Evolutionary conservation across 2,797 vertebrate species (phyloP).

Genomic region (Silurus lanzhouensis): DNA sequence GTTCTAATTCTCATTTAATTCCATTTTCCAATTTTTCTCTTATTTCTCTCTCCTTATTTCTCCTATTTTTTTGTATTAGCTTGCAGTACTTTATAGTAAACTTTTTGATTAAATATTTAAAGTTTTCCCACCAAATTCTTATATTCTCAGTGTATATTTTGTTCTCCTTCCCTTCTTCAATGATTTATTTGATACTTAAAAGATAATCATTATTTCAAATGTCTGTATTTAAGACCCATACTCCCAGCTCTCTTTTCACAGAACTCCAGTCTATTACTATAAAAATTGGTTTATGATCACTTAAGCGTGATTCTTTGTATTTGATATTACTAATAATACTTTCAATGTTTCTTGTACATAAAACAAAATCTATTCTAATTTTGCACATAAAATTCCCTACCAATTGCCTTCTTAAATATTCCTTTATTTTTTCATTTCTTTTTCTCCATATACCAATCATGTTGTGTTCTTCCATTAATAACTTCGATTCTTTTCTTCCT

Average conservation of each 20-base stretch:
- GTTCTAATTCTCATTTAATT: not conserved
- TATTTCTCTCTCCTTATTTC: not conserved
- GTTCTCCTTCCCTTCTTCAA: not conserved
- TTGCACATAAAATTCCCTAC: too few species aligned
- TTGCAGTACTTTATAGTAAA: too few species aligned
- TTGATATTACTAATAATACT: too few species aligned
- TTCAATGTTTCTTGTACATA: too few species aligned
- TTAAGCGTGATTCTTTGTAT: too few species aligned
- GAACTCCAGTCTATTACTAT: too few species aligned
- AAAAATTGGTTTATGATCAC: too few species aligned
- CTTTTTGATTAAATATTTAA: not conserved
- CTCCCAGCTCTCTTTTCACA: too few species aligned
- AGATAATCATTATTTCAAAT: not conserved
- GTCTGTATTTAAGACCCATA: not conserved
- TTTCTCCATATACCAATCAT: slow-evolving; percentile 20
- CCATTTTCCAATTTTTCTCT: too few species aligned
- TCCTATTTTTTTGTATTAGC: too few species aligned
- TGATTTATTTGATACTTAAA: not conserved
- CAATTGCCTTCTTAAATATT: too few species aligned
- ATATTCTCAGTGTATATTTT: not conserved
- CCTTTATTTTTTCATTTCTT: not conserved
- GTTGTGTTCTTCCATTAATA: not conserved
- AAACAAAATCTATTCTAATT: too few species aligned
- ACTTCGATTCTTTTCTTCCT: not conserved
- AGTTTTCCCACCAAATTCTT: not conserved